Evolutionary conservation across 2,888 invertebrate genomes (phyloP).

Genomic region (Leucophenga montana): DNA sequence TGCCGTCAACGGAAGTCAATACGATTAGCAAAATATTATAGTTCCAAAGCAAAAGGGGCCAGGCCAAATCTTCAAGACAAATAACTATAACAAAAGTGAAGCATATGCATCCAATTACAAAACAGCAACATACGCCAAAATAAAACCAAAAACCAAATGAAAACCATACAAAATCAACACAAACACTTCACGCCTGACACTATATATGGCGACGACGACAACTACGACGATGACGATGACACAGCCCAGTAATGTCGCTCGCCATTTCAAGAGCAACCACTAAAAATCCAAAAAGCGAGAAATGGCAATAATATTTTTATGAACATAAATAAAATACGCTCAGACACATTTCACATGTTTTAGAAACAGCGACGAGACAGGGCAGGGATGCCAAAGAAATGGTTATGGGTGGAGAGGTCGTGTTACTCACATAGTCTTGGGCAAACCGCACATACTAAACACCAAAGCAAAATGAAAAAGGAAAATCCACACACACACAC

Average conservation of each 20-base stretch:
- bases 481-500: no score
- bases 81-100: background rate
- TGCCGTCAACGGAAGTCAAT: no score
- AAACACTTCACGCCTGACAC: conserved; percentile 66
- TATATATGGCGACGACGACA: conserved; percentile 52
- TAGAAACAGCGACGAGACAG: background rate
- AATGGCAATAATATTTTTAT: conserved; percentile 66
- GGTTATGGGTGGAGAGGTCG: no score
- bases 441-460: no score
- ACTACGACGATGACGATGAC: background rate
- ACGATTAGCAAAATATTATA: background rate
- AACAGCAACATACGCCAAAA: conserved; percentile 4
- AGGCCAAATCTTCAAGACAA: conserved; percentile 3
- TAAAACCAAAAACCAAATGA: conserved; percentile 38
- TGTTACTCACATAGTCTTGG: no score
- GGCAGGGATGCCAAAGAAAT: background rate
- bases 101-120: conserved; percentile 63
- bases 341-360: background rate
- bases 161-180: conserved; percentile 49
- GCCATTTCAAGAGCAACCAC: conserved; percentile 37
- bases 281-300: conserved; percentile 60
- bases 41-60: conserved; percentile 6
- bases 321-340: conserved; percentile 59
- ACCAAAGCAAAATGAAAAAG: no score
- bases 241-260: no score